Evolutionary conservation across 2,888 invertebrate genomes (phyloP), one percentile per base, ranked within the genome.

Genomic region (Lottia gigantea): DNA sequence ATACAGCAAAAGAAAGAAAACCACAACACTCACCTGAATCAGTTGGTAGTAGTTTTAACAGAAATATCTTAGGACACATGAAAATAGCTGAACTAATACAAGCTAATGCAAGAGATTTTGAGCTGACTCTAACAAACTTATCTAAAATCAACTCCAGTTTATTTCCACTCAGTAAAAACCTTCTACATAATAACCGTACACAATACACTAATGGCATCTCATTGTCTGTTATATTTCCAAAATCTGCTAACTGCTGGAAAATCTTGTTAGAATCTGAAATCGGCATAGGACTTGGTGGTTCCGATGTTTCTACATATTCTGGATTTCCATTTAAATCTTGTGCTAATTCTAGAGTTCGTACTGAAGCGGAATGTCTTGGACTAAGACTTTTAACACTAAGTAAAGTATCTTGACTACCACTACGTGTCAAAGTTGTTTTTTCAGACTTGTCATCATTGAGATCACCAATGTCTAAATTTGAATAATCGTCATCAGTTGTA

Each of bases 31-130:
- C 74, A 64, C 47, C 61, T 62, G 46, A 62, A 12, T 68, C 64
- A 40, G 72, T 73, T n/a, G 76, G 77, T 62, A 90, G 89, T 46
- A 92, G 81, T 14, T 90, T 87, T 25, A 93, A 86, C 0, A 93
- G 91, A 71, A 96, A 91, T 6, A 93, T 90, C 76, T 92, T 91
- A 0, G 97, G 96, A 81, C 92, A 92, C 31, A 95, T 86, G 55
- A 92, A 91, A 47, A 95, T 89, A 68, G 95, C 92, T 78, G 93
- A 92, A 0, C 93, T 92, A 26, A 97, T 87, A 85, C 95, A 96
- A 68, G 92, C 92, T n/a, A 97, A 86, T 0, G 96, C 95, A 49
- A 97, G 91, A 11, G 95, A 93, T 89, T 97, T 97, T 0, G 96
- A 94, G 71, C 97, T 97, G 46, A 98, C 95, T 47, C 97, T 91